Evolutionary conservation across 1,140 invertebrate species (phyloP).

Genomic region (Scaptomyza pallida): DNA sequence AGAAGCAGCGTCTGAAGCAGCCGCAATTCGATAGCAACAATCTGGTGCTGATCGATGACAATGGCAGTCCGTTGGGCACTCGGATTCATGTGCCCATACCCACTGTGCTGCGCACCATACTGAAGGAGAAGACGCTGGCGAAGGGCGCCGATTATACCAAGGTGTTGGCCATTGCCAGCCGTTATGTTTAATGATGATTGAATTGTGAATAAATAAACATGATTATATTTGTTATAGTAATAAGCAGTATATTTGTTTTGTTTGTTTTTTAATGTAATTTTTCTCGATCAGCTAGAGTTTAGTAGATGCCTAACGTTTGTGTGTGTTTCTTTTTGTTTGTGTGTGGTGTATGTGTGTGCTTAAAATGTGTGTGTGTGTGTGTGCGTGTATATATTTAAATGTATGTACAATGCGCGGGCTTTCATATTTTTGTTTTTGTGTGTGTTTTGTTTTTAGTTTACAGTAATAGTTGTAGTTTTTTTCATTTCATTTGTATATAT

Average conservation of each 20-base stretch:
- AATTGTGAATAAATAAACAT: conserved; percentile 27
- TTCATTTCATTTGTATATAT: neutral
- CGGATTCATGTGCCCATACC: conserved; percentile 98
- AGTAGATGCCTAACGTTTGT: conserved; percentile 67
- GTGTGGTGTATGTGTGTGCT: neutral
- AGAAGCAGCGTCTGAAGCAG: conserved; percentile 91
- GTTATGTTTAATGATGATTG: conserved; percentile 90
- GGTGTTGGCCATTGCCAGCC: conserved; percentile 95
- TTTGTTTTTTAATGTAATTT: conserved; percentile 50
- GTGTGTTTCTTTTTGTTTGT: conserved; percentile 18
- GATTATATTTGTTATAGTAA: conserved; percentile 18
- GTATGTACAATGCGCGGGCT: conserved; percentile 68
- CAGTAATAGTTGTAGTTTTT: conserved; percentile 38
- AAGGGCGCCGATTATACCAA: conserved; percentile 98
- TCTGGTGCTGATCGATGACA: conserved; percentile 97
- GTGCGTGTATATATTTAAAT: conserved; percentile 22
- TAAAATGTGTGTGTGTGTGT: neutral
- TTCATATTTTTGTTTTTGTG: too few relatives aligned
- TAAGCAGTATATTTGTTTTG: conserved; percentile 51
- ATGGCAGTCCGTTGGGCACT: conserved; percentile 95
- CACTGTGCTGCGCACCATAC: conserved; percentile 93
- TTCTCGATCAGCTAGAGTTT: conserved; percentile 45
- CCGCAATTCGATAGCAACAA: conserved; percentile 99
- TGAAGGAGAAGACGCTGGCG: conserved; percentile 91
- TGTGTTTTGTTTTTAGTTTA: conserved; percentile 48